phyloP scores from a whole-genome alignment of 2,888 invertebrate species.

The Eumerus sabulonum region DNA sequence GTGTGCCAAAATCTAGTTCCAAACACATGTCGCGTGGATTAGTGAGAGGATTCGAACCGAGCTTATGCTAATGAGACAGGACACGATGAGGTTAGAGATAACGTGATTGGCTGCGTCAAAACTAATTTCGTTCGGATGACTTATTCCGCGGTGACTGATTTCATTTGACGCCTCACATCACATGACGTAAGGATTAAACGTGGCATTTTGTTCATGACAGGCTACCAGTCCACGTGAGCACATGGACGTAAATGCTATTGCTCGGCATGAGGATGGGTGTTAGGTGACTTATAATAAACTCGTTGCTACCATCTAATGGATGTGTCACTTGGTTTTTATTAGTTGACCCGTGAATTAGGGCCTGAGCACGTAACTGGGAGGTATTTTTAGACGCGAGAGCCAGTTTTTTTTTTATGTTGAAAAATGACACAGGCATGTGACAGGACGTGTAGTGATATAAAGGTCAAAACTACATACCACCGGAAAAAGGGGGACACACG shows the following conservation, averaged over 20 bases:
- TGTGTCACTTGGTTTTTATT: slow-evolving; percentile 16
- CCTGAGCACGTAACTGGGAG: slow-evolving; percentile 20
- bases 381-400: neutral
- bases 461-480: no score
- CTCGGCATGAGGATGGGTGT: slow-evolving; percentile 37
- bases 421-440: no score
- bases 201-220: no score
- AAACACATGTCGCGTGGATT: neutral
- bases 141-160: slow-evolving; percentile 3
- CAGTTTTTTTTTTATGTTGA: no score
- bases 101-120: slow-evolving; percentile 23
- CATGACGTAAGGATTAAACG: slow-evolving; percentile 28
- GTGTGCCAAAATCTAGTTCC: neutral
- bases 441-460: no score
- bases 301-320: slow-evolving; percentile 3
- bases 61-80: slow-evolving; percentile 46
- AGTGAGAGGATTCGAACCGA: slow-evolving; percentile 5
- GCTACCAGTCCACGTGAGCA: neutral
- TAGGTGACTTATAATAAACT: slow-evolving; percentile 23
- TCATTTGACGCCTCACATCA: slow-evolving; percentile 45
- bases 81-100: slow-evolving; percentile 7
- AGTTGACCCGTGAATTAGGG: slow-evolving; percentile 40
- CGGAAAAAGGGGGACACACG: no score
- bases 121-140: slow-evolving; percentile 51
- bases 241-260: slow-evolving; percentile 38